A percentile compares a stretch with the other conserved stretches of the same genome.
Conservation (phyloP, 1,140 invertebrate species). For the Drosophila punjabiensis region DNA sequence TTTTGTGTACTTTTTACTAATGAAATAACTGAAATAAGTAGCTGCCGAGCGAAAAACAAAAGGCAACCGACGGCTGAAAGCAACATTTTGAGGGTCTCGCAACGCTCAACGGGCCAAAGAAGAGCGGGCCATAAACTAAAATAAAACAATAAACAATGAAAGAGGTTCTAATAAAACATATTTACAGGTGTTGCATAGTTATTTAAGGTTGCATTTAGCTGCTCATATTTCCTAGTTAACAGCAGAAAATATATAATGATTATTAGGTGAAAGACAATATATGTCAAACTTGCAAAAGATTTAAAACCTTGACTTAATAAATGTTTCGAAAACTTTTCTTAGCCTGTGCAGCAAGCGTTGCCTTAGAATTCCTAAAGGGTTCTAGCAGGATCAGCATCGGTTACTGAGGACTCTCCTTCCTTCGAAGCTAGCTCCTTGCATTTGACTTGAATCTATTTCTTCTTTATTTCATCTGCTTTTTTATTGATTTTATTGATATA, state of each 20-base stretch:
- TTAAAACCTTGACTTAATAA: neutral
- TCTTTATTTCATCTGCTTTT: neutral
- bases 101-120: slow-evolving; percentile 32
- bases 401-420: neutral
- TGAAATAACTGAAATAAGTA: slow-evolving; percentile 53
- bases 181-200: slow-evolving; percentile 1
- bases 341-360: neutral
- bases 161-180: slow-evolving; percentile 18
- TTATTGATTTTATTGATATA: neutral
- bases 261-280: neutral
- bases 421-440: neutral
- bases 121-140: slow-evolving; percentile 31
- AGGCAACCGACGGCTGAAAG: slow-evolving; percentile 29
- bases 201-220: slow-evolving; percentile 4
- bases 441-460: too few species aligned
- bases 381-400: neutral
- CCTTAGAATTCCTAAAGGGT: neutral
- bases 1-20: slow-evolving; percentile 23
- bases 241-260: neutral
- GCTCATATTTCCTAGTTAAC: neutral
- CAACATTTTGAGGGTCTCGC: slow-evolving; percentile 25
- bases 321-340: neutral
- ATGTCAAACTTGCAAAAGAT: neutral
- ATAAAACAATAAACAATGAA: slow-evolving; percentile 12
- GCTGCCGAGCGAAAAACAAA: slow-evolving; percentile 42